Base-by-base conservation (phyloP, 2,888 invertebrate genomes). In the Apotomis capreana region DNA sequence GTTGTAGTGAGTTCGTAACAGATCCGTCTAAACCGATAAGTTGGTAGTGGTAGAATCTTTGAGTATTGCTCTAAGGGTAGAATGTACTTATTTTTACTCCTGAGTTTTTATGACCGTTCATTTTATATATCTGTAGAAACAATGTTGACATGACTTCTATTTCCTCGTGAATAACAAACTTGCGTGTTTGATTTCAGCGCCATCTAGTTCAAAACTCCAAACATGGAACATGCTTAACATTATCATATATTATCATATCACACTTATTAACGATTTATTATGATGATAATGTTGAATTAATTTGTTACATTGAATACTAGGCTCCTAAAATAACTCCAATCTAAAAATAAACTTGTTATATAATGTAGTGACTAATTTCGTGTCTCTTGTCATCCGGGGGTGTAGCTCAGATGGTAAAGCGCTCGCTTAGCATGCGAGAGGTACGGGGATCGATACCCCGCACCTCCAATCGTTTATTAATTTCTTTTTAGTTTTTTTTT, bases 361-460 rank as follows among this genome's bases (percentile, higher is more conserved):
- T 62, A 1, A 58, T 15, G 0, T 52, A 36, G 0, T 36, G 3
- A 10, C 12, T 52, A 62, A 51, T 71, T 71, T 71, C 68, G 57
- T 6, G 0, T 2, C 0, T 0, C 0, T 0, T 0, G 0, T 8
- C 13, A 71, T 13, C 62, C 15, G 72, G 92, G 91, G 93, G 91
- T 91, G 93, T 92, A 92, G 92, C 92, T 92, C 93, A 93, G 92
- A 93, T 92, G 93, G 92, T 92, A 92, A 92, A 92, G 92, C 92
- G 92, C 92, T 92, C 92, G 92, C 93, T 93, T 92, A 93, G 92
- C 92, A 92, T 92, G 93, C 86, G 92, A 92, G 92, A 92, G 89
- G 91, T 91, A 92, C 92, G 68, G 72, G 78, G 78, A 81, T 82
- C 82, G 82, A 82, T 84, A 82, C 83, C 83, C 83, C 83, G 84